phyloP scores from a whole-genome alignment of 2,888 invertebrate genomes.

The Nemapogon koenigi region DNA sequence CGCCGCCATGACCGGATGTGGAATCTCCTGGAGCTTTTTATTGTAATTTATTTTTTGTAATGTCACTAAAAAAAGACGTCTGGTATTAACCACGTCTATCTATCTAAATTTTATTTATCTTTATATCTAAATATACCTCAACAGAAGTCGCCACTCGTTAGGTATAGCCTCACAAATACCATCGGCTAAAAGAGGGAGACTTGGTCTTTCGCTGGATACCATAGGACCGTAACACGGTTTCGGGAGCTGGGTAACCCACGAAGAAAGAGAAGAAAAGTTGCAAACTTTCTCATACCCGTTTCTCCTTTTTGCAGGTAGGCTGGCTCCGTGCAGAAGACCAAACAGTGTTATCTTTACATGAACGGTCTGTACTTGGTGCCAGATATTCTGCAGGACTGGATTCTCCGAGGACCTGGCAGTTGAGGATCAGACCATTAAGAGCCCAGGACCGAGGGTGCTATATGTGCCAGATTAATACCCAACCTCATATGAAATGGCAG shows the following conservation, averaged over 20 bases:
- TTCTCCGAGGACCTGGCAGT: constrained; percentile 83
- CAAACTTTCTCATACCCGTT: too few relatives aligned
- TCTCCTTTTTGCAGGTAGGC: constrained; percentile 71
- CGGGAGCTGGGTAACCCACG: too few relatives aligned
- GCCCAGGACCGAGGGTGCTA: constrained; percentile 88
- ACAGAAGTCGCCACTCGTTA: too few relatives aligned
- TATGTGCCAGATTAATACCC: constrained; percentile 91
- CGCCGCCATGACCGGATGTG: too few relatives aligned
- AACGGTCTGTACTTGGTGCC: constrained; percentile 83
- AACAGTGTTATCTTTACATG: constrained; percentile 86
- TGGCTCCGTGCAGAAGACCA: constrained; percentile 91
- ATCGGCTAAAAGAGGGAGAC: too few relatives aligned
- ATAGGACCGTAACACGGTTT: too few relatives aligned
- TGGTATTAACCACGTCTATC: neutral
- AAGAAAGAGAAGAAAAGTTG: neutral
- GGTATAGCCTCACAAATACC: too few relatives aligned
- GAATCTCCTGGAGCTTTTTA: too few relatives aligned
- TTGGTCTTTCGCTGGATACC: too few relatives aligned
- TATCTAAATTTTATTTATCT: neutral
- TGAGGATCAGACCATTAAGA: constrained; percentile 81
- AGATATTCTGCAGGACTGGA: constrained; percentile 84
- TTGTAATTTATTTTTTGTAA: too few relatives aligned
- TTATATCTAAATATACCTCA: too few relatives aligned
- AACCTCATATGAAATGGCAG: constrained; percentile 83
- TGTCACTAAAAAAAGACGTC: too few relatives aligned